Percentiles rank a stretch among this genome's conserved stretches.
Evolutionary conservation across 2,113 vertebrate genomes (phyloP).

Genomic region (Lycaon pictus): DNA sequence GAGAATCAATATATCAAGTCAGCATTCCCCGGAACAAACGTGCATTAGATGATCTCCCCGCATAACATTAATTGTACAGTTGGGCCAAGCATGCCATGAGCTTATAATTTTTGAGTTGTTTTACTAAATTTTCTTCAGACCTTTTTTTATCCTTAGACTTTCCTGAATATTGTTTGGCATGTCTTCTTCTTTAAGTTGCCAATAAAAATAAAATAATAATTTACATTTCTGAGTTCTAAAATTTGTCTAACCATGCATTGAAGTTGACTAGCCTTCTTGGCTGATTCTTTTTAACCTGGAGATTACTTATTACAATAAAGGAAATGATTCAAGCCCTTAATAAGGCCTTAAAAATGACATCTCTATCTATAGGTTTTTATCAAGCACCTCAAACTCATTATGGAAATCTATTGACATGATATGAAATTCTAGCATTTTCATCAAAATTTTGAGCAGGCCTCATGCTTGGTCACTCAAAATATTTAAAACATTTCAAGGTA

Average conservation of each 20-base stretch:
- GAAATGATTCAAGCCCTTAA: neutral
- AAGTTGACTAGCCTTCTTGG: neutral
- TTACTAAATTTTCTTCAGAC: neutral
- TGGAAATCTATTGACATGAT: neutral
- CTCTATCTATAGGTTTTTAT: slow-evolving; percentile 32
- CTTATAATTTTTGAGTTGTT: neutral
- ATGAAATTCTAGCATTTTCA: slow-evolving; percentile 14
- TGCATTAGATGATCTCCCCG: neutral
- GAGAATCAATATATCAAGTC: neutral
- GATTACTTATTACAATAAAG: slow-evolving; percentile 14
- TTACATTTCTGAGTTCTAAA: neutral
- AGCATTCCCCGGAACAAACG: neutral
- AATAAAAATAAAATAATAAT: neutral
- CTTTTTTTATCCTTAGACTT: slow-evolving; percentile 5
- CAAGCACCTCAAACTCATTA: slow-evolving; percentile 27
- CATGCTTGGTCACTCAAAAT: slow-evolving; percentile 19
- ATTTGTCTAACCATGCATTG: neutral
- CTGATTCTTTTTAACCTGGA: neutral
- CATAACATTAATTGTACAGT: neutral
- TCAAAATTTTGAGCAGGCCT: neutral
- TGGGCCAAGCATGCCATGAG: neutral
- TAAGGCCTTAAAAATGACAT: slow-evolving; percentile 9
- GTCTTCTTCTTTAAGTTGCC: neutral
- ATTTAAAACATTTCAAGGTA: neutral
- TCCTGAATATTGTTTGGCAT: neutral